Percentiles rank a stretch among this genome's conserved stretches.
These are phyloP conservation scores for Copidosoma floridanum DNA, from an alignment of 1,140 invertebrate genomes.

Conservation along the genomic window DNA sequence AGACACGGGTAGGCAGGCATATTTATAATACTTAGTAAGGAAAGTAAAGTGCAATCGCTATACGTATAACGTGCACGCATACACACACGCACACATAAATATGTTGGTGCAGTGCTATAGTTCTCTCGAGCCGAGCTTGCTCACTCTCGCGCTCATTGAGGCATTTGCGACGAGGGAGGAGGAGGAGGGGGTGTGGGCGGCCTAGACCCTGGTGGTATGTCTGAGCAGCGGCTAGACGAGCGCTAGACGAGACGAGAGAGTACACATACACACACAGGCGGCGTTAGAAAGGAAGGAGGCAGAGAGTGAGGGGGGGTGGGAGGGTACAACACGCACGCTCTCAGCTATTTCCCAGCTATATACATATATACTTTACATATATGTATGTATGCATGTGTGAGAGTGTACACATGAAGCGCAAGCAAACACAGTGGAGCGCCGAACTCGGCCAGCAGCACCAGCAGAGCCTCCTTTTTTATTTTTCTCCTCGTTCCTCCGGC, in stretches of 20 bases:
- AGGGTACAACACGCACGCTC: conserved; percentile 40
- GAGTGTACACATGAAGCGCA: too few species aligned
- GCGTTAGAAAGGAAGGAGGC: too few species aligned
- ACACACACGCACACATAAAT: too few species aligned
- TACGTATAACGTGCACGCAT: too few species aligned
- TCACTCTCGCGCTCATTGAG: conserved; percentile 11
- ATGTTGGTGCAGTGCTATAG: too few species aligned
- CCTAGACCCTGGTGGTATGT: conserved; percentile 34
- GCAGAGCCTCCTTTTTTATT: conserved; percentile 26
- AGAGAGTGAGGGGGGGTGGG: not conserved
- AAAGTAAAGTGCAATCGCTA: too few species aligned
- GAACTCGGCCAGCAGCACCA: conserved; percentile 6
- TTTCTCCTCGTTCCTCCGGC: conserved; percentile 4
- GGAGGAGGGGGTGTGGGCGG: conserved; percentile 23
- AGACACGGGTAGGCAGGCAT: too few species aligned
- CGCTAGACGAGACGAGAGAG: conserved; percentile 47
- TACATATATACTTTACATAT: too few species aligned
- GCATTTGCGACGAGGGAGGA: not conserved
- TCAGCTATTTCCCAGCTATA: too few species aligned
- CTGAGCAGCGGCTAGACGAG: conserved; percentile 48
- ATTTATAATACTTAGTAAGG: too few species aligned
- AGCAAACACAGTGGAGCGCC: too few species aligned
- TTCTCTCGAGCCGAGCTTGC: not conserved
- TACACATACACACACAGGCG: not conserved
- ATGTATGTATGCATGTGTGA: not conserved